These are phyloP conservation scores for Mnemiopsis leidyi DNA, from an alignment of 37 sponge, comb jelly and placozoan genomes.

Conservation along the genomic window DNA sequence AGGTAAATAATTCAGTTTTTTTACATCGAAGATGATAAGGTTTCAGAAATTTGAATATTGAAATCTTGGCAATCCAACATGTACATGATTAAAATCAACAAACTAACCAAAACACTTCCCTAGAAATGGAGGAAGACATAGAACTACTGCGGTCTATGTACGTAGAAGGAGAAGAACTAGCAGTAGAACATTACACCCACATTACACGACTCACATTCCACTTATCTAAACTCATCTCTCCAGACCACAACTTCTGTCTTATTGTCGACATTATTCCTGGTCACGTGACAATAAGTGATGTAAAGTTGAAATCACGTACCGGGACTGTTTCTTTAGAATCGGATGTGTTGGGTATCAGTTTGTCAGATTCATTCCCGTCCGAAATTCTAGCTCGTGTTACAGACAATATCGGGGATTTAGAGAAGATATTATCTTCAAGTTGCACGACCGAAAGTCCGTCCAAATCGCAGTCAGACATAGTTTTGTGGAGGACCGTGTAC, in stretches of 20 bases:
- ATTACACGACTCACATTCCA: not conserved
- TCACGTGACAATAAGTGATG: not conserved
- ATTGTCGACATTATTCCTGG: not conserved
- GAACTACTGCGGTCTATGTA: conserved; percentile 7
- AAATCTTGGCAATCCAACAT: too few relatives aligned
- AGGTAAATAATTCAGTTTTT: too few relatives aligned
- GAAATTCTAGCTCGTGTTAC: not conserved
- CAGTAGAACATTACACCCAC: not conserved
- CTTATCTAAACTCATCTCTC: not conserved
- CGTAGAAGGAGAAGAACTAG: not conserved
- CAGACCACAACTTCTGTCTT: not conserved
- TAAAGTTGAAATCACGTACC: not conserved
- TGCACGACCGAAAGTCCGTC: not conserved
- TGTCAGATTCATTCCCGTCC: not conserved
- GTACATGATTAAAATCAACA: too few relatives aligned
- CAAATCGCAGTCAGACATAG: not conserved
- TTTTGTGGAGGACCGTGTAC: not conserved
- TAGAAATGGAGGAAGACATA: conserved; percentile 34
- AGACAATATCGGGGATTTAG: not conserved
- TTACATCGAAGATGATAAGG: too few relatives aligned
- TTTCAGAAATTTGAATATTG: too few relatives aligned
- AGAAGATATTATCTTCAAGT: not conserved
- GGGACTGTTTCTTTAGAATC: not conserved
- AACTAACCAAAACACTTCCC: too few relatives aligned
- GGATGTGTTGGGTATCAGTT: not conserved